Base-by-base conservation (phyloP, 2,797 vertebrate species). In the Gymnoscopelus braueri region DNA sequence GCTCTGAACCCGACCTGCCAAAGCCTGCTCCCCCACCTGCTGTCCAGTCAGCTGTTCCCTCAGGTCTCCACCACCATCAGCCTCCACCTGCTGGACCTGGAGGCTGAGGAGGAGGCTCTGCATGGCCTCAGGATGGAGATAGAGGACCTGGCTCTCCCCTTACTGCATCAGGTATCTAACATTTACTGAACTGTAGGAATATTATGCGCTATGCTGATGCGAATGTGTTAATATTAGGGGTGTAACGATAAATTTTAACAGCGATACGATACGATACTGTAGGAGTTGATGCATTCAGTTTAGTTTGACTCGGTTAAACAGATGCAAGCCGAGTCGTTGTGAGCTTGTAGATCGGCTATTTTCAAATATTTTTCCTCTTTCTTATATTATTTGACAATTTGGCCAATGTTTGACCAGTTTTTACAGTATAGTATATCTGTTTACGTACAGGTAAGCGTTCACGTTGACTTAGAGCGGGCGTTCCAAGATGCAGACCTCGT, bases 401-500 rank as follows among this genome's bases (percentile, higher is more conserved):
- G 19, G 19, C 19, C 19, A 19, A 19, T 1, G 19, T 19, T 19
- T 19, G 19, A 19, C 19, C 19, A 19, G 19, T 19, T 19, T 19
- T 19, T 19, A 19, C 19, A 19, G 19, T 19, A 19, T 19, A 19
- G 19, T 8, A 13, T 14, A 14, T 50, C 11, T 50, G 48, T 51
- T 8, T n/a, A 14, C 62, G 35, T 2, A 50, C 67, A 92, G 90
- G 85, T 98, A 68, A 93, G 88, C 0, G 2, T 87, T 63, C 94
- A 98, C 84, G 93, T 90, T 0, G 69, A 85, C 12, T 65, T 80
- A 48, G 78, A 91, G 2, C 72, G 88, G 9, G 95, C 95, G 65
- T 99, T 99, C 87, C n/a, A 44, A 4, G 76, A 92, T 2, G 97
- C 97, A 0, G 90, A 95, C 3, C 35, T 97, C 51, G 55, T 98